phyloP scores from a whole-genome alignment of 2,113 vertebrate genomes.

The Apeltes quadracus region DNA sequence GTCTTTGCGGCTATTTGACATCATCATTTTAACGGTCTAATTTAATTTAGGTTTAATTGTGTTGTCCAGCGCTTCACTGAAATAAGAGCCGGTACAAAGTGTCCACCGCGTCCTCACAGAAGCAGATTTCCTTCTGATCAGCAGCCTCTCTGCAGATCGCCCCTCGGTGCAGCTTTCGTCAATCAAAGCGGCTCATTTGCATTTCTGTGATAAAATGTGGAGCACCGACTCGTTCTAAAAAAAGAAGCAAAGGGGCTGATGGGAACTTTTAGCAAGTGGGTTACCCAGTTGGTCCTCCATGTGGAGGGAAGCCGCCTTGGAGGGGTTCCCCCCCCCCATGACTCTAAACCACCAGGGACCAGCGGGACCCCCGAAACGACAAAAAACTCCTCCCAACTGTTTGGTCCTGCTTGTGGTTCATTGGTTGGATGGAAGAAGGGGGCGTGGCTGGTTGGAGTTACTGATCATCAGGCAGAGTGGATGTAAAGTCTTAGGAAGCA shows the following conservation, averaged over 20 bases:
- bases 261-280: constrained; percentile 38
- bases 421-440: neutral
- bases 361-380: neutral
- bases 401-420: neutral
- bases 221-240: constrained; percentile 8
- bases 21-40: too few species aligned
- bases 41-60: neutral
- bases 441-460: neutral
- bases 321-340: neutral
- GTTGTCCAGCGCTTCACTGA: constrained; percentile 4
- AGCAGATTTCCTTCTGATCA: neutral
- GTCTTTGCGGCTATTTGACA: neutral
- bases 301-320: neutral
- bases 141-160: neutral
- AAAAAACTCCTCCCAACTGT: too few species aligned
- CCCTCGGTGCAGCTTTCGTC: neutral
- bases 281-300: constrained; percentile 38
- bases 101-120: neutral
- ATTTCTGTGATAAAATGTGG: constrained; percentile 11
- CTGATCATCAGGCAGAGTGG: neutral
- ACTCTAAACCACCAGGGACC: neutral
- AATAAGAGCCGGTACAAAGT: neutral
- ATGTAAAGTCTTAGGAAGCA: too few species aligned
- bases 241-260: constrained; percentile 3
- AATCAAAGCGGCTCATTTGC: neutral